These are phyloP conservation scores for Acronicta leporina DNA, from an alignment of 2,888 invertebrate species.

Conservation along the genomic window DNA sequence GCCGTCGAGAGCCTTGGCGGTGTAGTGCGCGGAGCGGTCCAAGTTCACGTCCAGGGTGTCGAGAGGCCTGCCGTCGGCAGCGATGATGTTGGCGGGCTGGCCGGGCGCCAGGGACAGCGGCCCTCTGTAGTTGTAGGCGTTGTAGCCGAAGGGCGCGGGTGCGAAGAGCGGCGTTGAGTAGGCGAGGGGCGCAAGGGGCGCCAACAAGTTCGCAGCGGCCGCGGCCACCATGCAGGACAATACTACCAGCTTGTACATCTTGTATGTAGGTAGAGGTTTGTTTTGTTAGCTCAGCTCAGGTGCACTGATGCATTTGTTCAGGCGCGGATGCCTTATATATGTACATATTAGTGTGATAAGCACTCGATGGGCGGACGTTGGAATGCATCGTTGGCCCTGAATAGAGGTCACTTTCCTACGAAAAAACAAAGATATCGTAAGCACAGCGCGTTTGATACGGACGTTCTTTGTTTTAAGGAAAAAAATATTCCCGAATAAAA, in stretches of 20 bases:
- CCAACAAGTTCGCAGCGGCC: slow-evolving; percentile 76
- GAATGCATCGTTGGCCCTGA: slow-evolving; percentile 40
- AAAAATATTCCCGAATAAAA: too few species aligned
- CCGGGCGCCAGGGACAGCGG: slow-evolving; percentile 83
- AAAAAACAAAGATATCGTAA: slow-evolving; percentile 30
- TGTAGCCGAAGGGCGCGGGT: slow-evolving; percentile 62
- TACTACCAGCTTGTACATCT: slow-evolving; percentile 88
- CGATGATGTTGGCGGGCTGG: slow-evolving; percentile 81
- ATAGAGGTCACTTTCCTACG: slow-evolving; percentile 42
- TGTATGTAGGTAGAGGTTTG: slow-evolving; percentile 76
- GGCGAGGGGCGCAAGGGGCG: slow-evolving; percentile 52
- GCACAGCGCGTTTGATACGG: slow-evolving; percentile 27
- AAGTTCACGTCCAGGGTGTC: slow-evolving; percentile 83
- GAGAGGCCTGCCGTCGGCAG: slow-evolving; percentile 80
- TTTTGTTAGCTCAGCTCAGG: slow-evolving; percentile 70
- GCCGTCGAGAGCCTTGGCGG: slow-evolving; percentile 73
- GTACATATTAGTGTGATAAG: slow-evolving; percentile 62
- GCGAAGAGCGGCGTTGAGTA: slow-evolving; percentile 54
- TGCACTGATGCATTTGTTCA: slow-evolving; percentile 72
- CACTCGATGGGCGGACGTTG: slow-evolving; percentile 58
- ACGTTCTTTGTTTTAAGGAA: background rate
- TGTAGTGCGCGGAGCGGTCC: slow-evolving; percentile 81
- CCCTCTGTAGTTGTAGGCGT: slow-evolving; percentile 76
- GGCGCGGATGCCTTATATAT: slow-evolving; percentile 71
- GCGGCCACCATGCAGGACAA: slow-evolving; percentile 90